phyloP scores from a whole-genome alignment of 2,113 vertebrate species.

The Scomber colias region DNA sequence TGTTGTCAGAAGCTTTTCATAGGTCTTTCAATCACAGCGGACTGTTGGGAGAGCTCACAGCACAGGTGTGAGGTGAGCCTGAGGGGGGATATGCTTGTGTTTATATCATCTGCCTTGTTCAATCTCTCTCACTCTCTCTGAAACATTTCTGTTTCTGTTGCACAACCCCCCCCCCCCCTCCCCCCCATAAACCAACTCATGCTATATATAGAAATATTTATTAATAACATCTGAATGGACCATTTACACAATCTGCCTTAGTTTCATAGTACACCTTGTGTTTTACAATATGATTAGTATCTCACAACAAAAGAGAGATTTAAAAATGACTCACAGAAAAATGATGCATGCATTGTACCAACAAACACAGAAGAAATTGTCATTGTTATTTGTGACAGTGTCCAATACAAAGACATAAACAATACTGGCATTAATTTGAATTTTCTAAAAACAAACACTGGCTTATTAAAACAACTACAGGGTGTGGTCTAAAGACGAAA shows the following conservation, averaged over 20 bases:
- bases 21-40: constrained; percentile 28
- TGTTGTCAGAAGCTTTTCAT: constrained; percentile 40
- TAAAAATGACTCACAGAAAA: constrained; percentile 61
- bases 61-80: constrained; percentile 32
- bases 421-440: constrained; percentile 43
- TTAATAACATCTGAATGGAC: constrained; percentile 77
- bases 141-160: background rate
- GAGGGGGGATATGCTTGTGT: background rate
- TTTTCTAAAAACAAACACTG: constrained; percentile 64
- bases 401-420: constrained; percentile 63
- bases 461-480: constrained; percentile 42
- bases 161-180: too few relatives aligned
- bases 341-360: constrained; percentile 86
- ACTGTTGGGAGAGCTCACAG: constrained; percentile 16
- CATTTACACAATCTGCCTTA: constrained; percentile 83
- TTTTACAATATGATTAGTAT: constrained; percentile 78
- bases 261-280: constrained; percentile 84
- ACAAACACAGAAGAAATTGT: constrained; percentile 61
- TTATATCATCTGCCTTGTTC: background rate
- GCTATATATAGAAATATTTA: constrained; percentile 79
- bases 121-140: background rate
- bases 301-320: constrained; percentile 73
- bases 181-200: constrained; percentile 24
- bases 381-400: constrained; percentile 46
- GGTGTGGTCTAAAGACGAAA: constrained; percentile 43